These are phyloP conservation scores for Drosophila orosa DNA, from an alignment of 1,140 invertebrate species.

Conservation along the genomic window DNA sequence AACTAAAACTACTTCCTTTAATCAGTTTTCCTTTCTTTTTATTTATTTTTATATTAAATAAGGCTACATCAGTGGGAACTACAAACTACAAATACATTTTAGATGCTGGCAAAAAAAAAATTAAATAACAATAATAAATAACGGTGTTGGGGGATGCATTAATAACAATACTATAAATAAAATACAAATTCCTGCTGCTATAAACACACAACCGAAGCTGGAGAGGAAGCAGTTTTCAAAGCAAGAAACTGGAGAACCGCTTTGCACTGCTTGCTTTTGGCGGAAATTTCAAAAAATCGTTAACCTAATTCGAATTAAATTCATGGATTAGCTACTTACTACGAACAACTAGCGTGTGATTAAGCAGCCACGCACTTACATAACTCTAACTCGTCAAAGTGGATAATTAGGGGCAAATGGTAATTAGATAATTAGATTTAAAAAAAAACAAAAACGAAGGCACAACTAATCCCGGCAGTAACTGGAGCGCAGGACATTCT, in stretches of 20 bases:
- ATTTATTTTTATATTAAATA: slow-evolving; percentile 16
- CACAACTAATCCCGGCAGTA: slow-evolving; percentile 84
- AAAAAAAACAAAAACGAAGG: not conserved
- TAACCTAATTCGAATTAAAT: slow-evolving; percentile 14
- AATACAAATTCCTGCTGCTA: slow-evolving; percentile 52
- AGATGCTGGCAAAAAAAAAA: slow-evolving; percentile 20
- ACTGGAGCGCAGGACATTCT: slow-evolving; percentile 85
- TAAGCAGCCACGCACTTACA: not conserved
- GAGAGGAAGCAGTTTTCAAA: too few relatives aligned
- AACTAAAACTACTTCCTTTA: too few relatives aligned
- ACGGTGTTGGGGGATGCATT: too few relatives aligned
- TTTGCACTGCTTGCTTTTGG: slow-evolving; percentile 2
- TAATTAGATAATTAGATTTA: not conserved
- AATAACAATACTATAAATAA: slow-evolving; percentile 66
- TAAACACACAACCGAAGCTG: not conserved
- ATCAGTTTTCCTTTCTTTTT: too few relatives aligned
- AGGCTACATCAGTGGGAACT: slow-evolving; percentile 25
- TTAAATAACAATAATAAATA: slow-evolving; percentile 43
- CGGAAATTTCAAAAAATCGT: not conserved
- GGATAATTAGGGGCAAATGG: not conserved
- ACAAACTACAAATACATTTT: slow-evolving; percentile 34
- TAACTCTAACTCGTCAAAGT: not conserved
- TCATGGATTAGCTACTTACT: not conserved
- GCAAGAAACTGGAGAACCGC: not conserved
- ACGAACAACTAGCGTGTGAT: not conserved